Conservation (phyloP, 2,888 invertebrate genomes). For the Volucella inanis region DNA sequence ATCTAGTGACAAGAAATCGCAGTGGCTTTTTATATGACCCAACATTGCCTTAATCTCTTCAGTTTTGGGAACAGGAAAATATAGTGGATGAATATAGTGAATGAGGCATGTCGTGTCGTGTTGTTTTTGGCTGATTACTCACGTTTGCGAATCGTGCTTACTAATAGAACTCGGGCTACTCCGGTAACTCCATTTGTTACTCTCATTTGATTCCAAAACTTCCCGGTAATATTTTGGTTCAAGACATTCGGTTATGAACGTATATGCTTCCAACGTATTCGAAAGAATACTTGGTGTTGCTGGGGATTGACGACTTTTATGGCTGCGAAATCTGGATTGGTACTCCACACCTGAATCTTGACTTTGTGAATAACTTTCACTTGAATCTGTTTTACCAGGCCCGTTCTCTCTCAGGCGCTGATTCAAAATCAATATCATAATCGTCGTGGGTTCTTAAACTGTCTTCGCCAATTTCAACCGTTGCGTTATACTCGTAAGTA, state of each 20-base stretch:
- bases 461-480: not conserved
- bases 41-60: too few species aligned
- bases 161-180: too few species aligned
- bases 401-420: not conserved
- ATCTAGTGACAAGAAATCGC: too few species aligned
- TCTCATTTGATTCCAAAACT: conserved; percentile 3
- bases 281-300: not conserved
- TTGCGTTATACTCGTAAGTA: not conserved
- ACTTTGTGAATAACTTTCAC: not conserved
- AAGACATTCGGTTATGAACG: not conserved
- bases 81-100: too few species aligned
- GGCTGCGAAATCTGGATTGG: not conserved
- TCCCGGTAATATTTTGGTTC: conserved; percentile 11
- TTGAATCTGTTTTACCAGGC: not conserved
- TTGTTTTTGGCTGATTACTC: too few species aligned
- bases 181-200: not conserved
- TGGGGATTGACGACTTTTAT: not conserved
- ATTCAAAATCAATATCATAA: not conserved
- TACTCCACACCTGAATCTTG: not conserved
- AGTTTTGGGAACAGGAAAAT: too few species aligned
- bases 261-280: conserved; percentile 14
- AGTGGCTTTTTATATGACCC: too few species aligned
- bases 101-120: too few species aligned
- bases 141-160: too few species aligned
- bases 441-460: not conserved